Percentiles rank a stretch among this genome's conserved stretches.
These are phyloP conservation scores for Ophioderma brevispina DNA, from an alignment of 35 echinoderm and acorn worm genomes.

Conservation along the genomic window DNA sequence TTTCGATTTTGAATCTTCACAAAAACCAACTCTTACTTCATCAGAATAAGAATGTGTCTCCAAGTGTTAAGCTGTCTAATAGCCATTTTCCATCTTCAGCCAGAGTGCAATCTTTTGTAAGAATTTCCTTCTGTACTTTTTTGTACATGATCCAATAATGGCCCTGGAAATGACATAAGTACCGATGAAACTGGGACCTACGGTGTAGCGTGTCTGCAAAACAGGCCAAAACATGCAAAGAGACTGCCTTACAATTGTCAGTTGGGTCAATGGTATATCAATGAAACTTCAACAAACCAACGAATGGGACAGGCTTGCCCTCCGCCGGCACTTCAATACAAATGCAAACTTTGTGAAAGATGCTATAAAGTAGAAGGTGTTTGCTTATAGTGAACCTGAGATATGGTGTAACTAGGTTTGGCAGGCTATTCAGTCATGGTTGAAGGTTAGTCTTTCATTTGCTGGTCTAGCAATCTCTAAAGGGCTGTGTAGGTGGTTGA, in stretches of 20 bases:
- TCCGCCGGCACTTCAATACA: not conserved
- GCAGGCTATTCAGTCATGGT: not conserved
- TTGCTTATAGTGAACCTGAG: not conserved
- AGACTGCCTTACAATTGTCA: not conserved
- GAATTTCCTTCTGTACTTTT: not conserved
- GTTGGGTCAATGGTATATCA: not conserved
- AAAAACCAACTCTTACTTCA: too few relatives aligned
- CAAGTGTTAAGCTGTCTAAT: too few relatives aligned
- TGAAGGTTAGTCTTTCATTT: not conserved
- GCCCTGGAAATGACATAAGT: not conserved
- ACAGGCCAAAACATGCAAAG: not conserved
- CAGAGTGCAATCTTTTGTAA: not conserved
- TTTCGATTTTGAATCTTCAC: too few relatives aligned
- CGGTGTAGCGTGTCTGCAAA: not conserved
- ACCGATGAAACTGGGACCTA: not conserved
- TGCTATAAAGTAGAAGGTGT: not conserved
- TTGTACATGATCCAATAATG: not conserved
- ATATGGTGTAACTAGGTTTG: not conserved
- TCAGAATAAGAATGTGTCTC: too few relatives aligned
- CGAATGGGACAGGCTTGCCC: not conserved
- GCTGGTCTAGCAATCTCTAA: not conserved
- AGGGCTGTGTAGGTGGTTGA: too few relatives aligned
- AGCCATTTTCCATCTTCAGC: too few relatives aligned
- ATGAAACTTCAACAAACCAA: not conserved
- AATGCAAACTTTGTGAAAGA: not conserved